These are phyloP conservation scores for Polyploca ridens DNA, from an alignment of 2,888 invertebrate species.

Conservation along the genomic window DNA sequence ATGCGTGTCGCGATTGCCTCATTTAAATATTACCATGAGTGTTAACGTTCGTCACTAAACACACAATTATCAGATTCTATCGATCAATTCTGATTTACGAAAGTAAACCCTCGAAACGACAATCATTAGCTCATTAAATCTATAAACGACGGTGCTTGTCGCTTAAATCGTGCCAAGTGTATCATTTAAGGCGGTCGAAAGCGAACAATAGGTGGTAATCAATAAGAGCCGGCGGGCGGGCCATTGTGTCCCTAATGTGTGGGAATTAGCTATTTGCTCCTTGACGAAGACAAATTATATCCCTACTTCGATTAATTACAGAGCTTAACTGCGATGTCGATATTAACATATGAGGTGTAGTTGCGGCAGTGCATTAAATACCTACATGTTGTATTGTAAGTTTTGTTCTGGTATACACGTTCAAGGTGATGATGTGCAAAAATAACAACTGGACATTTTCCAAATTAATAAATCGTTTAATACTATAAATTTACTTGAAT, in stretches of 20 bases:
- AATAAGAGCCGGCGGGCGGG: slow-evolving; percentile 72
- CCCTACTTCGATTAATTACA: slow-evolving; percentile 79
- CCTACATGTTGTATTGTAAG: slow-evolving; percentile 15
- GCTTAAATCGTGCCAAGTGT: slow-evolving; percentile 72
- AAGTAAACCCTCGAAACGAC: slow-evolving; percentile 38
- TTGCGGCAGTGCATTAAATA: slow-evolving; percentile 30
- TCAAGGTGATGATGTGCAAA: no score
- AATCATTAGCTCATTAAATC: slow-evolving; percentile 61
- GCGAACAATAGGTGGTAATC: slow-evolving; percentile 80
- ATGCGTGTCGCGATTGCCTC: slow-evolving; percentile 3
- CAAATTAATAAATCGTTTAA: no score
- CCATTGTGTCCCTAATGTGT: slow-evolving; percentile 81
- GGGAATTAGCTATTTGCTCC: slow-evolving; percentile 82
- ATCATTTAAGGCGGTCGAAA: slow-evolving; percentile 74
- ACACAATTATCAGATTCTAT: slow-evolving; percentile 17
- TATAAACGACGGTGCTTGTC: slow-evolving; percentile 56
- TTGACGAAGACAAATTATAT: slow-evolving; percentile 83
- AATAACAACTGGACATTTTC: no score
- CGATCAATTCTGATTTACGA: slow-evolving; percentile 30
- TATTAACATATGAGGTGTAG: slow-evolving; percentile 55
- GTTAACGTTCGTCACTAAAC: slow-evolving; percentile 16
- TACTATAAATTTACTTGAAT: no score
- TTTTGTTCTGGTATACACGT: no score
- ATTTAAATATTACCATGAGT: slow-evolving; percentile 11
- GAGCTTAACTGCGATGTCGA: slow-evolving; percentile 74